Base-by-base conservation (phyloP, 2,797 vertebrate genomes). In the Sebastiscus albofasciatus region DNA sequence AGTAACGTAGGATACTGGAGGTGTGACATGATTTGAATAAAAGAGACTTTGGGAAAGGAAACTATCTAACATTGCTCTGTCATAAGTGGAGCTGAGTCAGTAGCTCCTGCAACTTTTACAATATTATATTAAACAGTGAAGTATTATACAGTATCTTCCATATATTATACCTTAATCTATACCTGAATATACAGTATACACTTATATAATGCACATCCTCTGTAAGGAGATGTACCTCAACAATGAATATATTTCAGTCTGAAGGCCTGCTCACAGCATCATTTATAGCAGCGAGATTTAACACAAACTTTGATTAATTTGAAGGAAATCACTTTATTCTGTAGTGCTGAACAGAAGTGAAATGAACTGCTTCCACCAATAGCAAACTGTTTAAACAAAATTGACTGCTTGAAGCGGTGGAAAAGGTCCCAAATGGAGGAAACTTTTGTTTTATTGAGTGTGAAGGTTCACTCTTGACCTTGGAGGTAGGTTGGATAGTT, bases 1-100 rank as follows among this genome's bases (percentile, higher is more conserved):
- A 91, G 85, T 87, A 88, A 91, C 64, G 60, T 85, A 88, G 90
- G 81, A 82, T 89, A 82, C 60, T 62, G 86, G 89, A 91, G 79
- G 89, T 83, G 93, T 87, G 86, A 88, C 82, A 83, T 86, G 88
- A 87, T 39, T 49, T 82, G 24, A 84, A 84, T 85, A 82, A 88
- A 93, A 77, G 72, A 77, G 82, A 79, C 72, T 86, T 66, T 69
- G 49, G 46, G 66, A 67, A 54, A 82, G 75, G 80, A 76, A 83
- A 79, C 55, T 77, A n/a, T 42, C 79, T 89, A 70, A 52, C 49
- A n/a, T 42, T 62, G 67, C 77, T 75, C 29, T 66, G 54, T 65
- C 52, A 73, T 77, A 31, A 87, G 59, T 67, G 26, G 24, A 46
- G 67, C 59, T 81, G 77, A 87, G 55, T 80, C 82, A 77, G 13